A percentile compares a stretch with the other conserved stretches of the same genome.
Conservation (phyloP, 2,797 vertebrate species). For the Meda fulgida region DNA sequence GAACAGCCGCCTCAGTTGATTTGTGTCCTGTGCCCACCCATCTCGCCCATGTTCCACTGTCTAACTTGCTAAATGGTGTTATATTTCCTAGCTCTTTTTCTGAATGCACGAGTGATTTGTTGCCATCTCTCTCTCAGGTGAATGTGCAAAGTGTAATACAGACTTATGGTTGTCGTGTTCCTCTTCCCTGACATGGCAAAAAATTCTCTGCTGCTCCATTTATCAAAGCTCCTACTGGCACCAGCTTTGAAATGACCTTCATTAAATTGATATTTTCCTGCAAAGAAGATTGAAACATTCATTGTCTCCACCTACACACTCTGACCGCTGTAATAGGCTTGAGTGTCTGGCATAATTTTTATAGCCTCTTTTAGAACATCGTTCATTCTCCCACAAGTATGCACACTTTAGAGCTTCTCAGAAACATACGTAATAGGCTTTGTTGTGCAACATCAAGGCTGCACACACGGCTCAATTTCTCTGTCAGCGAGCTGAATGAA, state of each 20-base stretch:
- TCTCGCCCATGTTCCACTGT: conserved; percentile 29
- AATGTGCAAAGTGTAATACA: conserved; percentile 59
- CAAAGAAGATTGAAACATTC: conserved; percentile 57
- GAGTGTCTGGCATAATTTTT: conserved; percentile 50
- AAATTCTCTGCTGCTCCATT: conserved; percentile 56
- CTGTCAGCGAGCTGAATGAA: conserved; percentile 35
- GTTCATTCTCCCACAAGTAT: conserved; percentile 32
- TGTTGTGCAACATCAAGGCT: conserved; percentile 34
- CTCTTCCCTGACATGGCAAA: conserved; percentile 62
- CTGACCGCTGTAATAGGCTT: conserved; percentile 52
- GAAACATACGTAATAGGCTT: conserved; percentile 31
- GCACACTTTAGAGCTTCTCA: conserved; percentile 7
- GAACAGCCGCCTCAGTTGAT: conserved; percentile 53
- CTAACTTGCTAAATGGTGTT: conserved; percentile 52
- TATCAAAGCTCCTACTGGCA: conserved; percentile 57
- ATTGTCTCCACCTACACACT: conserved; percentile 51
- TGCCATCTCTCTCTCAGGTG: conserved; percentile 45
- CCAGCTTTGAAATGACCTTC: conserved; percentile 63
- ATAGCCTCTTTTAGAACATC: conserved; percentile 47
- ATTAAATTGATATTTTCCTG: conserved; percentile 62
- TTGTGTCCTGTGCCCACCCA: conserved; percentile 30
- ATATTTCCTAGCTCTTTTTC: conserved; percentile 52
- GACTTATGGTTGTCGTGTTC: conserved; percentile 64
- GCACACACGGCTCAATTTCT: conserved; percentile 38
- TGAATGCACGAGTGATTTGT: conserved; percentile 51